These are phyloP conservation scores for Campoletis sonorensis DNA, from an alignment of 1,140 invertebrate species.

Conservation along the genomic window DNA sequence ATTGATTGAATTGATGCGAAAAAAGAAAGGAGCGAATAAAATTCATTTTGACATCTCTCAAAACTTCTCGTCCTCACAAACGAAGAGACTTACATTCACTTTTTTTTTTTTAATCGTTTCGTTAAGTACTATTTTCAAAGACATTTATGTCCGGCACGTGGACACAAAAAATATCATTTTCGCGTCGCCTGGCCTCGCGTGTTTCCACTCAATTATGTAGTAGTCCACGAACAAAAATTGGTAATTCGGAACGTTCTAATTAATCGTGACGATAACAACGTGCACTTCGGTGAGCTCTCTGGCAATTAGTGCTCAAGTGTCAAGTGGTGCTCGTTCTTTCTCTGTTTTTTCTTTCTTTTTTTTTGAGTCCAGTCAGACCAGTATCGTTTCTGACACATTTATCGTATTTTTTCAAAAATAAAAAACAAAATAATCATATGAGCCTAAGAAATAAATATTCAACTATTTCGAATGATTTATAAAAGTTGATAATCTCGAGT, in stretches of 20 bases:
- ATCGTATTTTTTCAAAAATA: background rate
- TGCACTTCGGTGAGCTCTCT: background rate
- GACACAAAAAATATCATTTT: background rate
- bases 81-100: too few species aligned
- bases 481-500: too few species aligned
- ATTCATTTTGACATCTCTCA: too few species aligned
- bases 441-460: too few species aligned
- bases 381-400: background rate
- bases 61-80: too few species aligned
- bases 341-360: background rate
- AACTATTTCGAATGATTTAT: too few species aligned
- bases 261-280: constrained; percentile 9
- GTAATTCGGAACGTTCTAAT: constrained; percentile 13
- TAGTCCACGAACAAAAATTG: background rate
- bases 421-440: too few species aligned
- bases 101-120: background rate
- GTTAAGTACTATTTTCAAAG: background rate
- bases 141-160: background rate
- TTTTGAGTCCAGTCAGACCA: background rate
- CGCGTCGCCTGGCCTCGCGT: background rate
- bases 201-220: background rate
- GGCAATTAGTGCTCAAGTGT: background rate
- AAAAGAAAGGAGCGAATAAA: too few species aligned
- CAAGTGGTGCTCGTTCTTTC: background rate
- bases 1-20: too few species aligned